Percentiles rank a stretch among this genome's conserved stretches.
Conservation (phyloP, 2,797 vertebrate genomes). For the Caiman crocodilus region DNA sequence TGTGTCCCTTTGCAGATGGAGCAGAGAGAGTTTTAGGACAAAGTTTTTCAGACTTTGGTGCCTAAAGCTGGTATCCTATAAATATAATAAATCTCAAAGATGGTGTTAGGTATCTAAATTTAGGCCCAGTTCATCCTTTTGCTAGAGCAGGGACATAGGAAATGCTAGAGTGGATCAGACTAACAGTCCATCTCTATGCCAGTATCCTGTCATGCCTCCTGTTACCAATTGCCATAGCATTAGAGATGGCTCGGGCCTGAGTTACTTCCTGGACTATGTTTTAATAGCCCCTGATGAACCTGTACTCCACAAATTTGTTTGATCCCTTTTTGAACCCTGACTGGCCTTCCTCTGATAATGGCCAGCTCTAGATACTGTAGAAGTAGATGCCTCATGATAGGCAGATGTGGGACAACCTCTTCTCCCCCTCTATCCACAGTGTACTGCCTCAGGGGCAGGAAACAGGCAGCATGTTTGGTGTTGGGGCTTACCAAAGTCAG, state of each 20-base stretch:
- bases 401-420: background rate
- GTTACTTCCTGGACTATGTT: no score
- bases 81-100: conserved; percentile 13
- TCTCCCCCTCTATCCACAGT: background rate
- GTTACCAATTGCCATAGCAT: no score
- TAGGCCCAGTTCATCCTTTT: background rate
- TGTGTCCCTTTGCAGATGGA: conserved; percentile 55
- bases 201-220: no score
- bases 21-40: conserved; percentile 57
- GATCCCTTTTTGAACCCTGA: no score
- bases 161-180: background rate
- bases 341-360: background rate
- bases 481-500: background rate
- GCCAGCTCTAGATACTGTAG: background rate
- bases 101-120: conserved; percentile 13
- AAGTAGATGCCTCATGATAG: background rate
- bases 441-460: background rate
- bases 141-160: background rate
- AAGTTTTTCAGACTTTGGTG: conserved; percentile 54
- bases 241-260: no score
- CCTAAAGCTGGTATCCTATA: background rate
- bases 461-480: background rate
- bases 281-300: no score
- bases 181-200: no score
- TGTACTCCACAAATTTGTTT: no score